phyloP scores from a whole-genome alignment of 2,113 vertebrate species.

The Prunella fulvescens region DNA sequence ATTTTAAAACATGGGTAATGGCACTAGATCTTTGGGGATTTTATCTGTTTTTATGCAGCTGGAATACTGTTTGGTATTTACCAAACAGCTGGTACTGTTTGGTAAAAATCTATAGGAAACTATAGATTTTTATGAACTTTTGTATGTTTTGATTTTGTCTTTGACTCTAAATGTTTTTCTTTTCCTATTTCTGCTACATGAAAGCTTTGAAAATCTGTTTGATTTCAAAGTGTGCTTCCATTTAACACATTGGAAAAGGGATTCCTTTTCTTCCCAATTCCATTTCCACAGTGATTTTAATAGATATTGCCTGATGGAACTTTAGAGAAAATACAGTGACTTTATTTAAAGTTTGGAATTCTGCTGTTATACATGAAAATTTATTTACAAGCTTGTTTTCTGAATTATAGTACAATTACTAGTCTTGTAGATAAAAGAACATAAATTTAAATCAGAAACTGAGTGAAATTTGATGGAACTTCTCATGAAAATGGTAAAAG shows the following conservation, averaged over 20 bases:
- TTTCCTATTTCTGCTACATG: background rate
- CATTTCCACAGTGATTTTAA: background rate
- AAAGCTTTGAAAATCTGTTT: background rate
- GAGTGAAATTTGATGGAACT: background rate
- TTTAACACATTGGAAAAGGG: background rate
- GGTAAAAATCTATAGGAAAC: too few relatives aligned
- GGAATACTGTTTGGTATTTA: background rate
- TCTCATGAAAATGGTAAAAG: background rate
- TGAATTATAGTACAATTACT: background rate
- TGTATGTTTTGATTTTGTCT: background rate
- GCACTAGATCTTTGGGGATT: background rate
- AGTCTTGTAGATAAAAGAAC: background rate
- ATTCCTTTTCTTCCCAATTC: background rate
- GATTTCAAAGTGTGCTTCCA: background rate
- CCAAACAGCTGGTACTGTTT: too few relatives aligned
- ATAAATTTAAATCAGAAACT: background rate
- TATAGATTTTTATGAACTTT: background rate
- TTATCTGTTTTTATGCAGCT: background rate
- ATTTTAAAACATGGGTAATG: background rate
- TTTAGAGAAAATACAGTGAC: background rate
- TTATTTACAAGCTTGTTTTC: background rate
- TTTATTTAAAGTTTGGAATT: background rate
- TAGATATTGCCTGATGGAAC: background rate
- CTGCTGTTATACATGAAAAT: background rate
- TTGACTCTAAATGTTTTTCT: background rate